Evolutionary conservation across 2,888 invertebrate genomes (phyloP), one percentile per base, ranked within the genome.

Genomic region (Drosophila tanythrix): DNA sequence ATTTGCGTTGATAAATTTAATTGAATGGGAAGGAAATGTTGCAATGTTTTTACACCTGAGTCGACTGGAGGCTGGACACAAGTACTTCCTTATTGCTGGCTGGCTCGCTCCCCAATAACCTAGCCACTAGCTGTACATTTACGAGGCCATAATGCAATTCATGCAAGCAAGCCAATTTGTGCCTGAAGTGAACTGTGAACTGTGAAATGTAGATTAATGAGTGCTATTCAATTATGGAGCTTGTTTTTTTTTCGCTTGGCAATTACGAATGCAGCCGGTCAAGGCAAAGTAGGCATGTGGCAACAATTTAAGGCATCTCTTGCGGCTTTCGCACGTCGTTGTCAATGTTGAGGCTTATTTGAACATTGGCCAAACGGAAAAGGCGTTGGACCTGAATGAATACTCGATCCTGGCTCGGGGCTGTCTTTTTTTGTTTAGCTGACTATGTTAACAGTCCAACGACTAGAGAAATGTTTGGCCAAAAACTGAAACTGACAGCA

Each of bases 311-410:
- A 68, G 69, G 59, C 51, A 65, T 38, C 48, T 61, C 58, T 69
- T 50, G 59, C 57, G 56, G 50, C 63, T 50, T 83, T 75, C 56
- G 35, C 50, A 50, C 67, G 57, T 59, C 58, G 55, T 38, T n/a
- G 36, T 38, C 36, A 67, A 67, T 66, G 69, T 52, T 51, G 63
- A 63, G 63, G 75, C 38, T 55, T 51, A 43, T 69, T 46, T 53
- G 31, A 40, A 43, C 35, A 52, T 52, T 52, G 61, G 65, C 15
- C 57, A 36, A 53, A 52, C 50, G 55, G 4, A 58, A 58, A 65
- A 69, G 80, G 86, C 86, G 83, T 79, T 82, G 82, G 60, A 64
- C 74, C 72, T 52, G 79, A 81, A 82, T 43, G 35, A 15, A 61
- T 21, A 40, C 57, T 59, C 27, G 38, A 48, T 46, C 15, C 53